Evolutionary conservation across 2,888 invertebrate species (phyloP).

Genomic region (Phytoseiulus persimilis): DNA sequence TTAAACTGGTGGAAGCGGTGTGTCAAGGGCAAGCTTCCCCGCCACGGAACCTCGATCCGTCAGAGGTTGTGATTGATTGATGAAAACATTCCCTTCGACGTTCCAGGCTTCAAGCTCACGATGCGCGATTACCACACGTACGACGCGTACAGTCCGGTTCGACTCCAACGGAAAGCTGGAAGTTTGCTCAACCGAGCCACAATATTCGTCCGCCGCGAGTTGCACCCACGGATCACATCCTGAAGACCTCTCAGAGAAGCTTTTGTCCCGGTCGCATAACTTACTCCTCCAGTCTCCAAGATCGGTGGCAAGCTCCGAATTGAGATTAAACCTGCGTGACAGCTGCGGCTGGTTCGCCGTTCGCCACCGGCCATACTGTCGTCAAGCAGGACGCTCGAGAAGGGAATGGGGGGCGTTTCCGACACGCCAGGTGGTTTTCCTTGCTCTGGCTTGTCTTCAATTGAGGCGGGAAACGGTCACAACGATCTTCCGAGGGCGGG

Average conservation of each 20-base stretch:
- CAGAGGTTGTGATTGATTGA: no score
- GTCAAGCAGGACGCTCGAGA: not conserved
- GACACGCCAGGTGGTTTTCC: not conserved
- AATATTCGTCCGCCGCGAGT: not conserved
- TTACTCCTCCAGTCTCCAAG: not conserved
- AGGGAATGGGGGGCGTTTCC: not conserved
- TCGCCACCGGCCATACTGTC: not conserved
- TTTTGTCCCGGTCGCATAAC: not conserved
- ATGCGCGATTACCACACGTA: no score
- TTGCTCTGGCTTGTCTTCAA: not conserved
- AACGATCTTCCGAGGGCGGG: not conserved
- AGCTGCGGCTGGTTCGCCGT: not conserved
- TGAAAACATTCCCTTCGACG: no score
- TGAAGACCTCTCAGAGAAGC: not conserved
- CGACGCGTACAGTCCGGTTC: not conserved
- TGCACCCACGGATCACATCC: not conserved
- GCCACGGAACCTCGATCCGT: no score
- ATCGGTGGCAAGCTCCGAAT: not conserved
- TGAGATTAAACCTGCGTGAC: not conserved
- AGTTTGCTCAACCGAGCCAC: not conserved
- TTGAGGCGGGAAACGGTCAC: not conserved
- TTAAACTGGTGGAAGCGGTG: no score
- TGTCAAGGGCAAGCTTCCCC: no score
- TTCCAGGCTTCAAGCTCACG: no score
- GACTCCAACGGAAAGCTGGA: not conserved